These are phyloP conservation scores for Euwallacea fornicatus DNA, from an alignment of 1,140 invertebrate genomes.

Conservation along the genomic window DNA sequence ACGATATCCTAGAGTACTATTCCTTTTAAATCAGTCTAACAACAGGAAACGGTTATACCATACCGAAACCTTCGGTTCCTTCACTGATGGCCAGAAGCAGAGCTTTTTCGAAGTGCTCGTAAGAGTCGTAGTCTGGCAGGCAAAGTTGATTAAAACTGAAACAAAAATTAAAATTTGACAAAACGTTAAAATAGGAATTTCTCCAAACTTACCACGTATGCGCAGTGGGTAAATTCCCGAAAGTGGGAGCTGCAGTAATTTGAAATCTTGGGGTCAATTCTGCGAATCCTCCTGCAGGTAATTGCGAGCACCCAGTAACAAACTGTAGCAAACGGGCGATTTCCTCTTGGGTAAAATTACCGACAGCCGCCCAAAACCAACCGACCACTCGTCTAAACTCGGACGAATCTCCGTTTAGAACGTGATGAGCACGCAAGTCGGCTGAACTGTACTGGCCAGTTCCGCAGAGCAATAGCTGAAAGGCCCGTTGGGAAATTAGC, in stretches of 20 bases:
- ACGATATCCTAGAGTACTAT: not conserved
- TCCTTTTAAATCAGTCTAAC: constrained; percentile 17
- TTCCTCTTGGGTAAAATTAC: constrained; percentile 90
- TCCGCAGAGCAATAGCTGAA: constrained; percentile 85
- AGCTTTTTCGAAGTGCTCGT: constrained; percentile 90
- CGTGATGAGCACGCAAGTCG: constrained; percentile 86
- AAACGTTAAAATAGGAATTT: not conserved
- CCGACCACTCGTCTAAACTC: constrained; percentile 83
- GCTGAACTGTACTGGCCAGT: constrained; percentile 90
- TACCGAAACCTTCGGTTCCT: constrained; percentile 93
- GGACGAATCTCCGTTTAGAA: constrained; percentile 78
- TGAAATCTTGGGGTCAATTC: constrained; percentile 90
- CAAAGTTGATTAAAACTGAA: constrained; percentile 94
- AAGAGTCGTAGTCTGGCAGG: constrained; percentile 90
- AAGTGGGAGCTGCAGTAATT: constrained; percentile 85
- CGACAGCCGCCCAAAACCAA: constrained; percentile 94
- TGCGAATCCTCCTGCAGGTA: constrained; percentile 86
- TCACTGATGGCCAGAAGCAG: constrained; percentile 91
- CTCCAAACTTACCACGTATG: constrained; percentile 77
- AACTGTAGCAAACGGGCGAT: constrained; percentile 92
- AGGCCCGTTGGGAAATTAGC: constrained; percentile 48
- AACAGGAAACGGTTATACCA: constrained; percentile 65
- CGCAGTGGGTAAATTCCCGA: constrained; percentile 87
- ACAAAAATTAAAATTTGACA: constrained; percentile 44
- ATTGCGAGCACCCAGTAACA: constrained; percentile 89